Base-by-base conservation (phyloP, 2,113 vertebrate species). In the Heloderma charlesbogerti region DNA sequence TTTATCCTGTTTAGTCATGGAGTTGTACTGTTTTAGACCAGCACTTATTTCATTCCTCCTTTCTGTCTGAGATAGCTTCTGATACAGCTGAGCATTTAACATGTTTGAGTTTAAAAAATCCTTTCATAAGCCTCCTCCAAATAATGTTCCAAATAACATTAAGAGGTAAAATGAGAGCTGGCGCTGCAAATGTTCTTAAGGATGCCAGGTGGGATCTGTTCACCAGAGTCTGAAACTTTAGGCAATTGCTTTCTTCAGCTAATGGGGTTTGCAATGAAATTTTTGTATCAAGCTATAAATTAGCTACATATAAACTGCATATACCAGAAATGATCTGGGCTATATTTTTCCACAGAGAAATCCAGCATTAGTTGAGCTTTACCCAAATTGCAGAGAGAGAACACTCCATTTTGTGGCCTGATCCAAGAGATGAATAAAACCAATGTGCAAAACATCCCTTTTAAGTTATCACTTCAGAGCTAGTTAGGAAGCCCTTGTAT, bases 401-500 rank as follows among this genome's bases (percentile, higher is more conserved):
- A 89, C 75, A 27, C 87, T 91, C 79, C 87, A 94, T 78, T 92
- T 93, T 92, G 72, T 94, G 87, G 74, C 67, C 74, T 93, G 8
- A 9, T 94, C 94, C 88, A 95, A 95, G 88, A 94, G 86, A 91
- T 94, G 80, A 95, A 96, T 95, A 96, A 95, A 77, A 93, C 6
- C 90, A 89, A 93, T 93, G 92, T 93, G 92, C 94, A 94, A 96
- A 96, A 94, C 90, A 93, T 95, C 93, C n/a, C 13, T 94, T 94
- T 95, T 94, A 95, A 94, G 92, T 92, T 93, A 92, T 93, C 88
- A 81, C 89, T 92, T 90, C 79, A 82, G 90, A 94, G 92, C 85
- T 92, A 94, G 93, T 94, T 92, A 93, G 86, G 67, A 83, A 91
- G 91, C 79, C 87, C 86, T 94, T 91, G 84, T 81, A 88, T 91